phyloP scores from a whole-genome alignment of 2,113 vertebrate genomes.

The Paradoxurus hermaphroditus region DNA sequence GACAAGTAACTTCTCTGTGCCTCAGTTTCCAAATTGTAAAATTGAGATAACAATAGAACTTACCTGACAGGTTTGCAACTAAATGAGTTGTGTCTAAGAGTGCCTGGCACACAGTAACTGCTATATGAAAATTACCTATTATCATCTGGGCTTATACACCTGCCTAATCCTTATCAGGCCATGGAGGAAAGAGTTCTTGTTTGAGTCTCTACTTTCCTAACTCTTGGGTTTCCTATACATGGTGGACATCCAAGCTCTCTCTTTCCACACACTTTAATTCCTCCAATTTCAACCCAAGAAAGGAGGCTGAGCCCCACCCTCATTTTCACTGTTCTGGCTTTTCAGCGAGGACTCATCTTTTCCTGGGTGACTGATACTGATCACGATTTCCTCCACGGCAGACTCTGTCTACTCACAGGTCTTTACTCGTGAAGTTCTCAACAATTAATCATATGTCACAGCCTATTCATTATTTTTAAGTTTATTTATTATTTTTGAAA shows the following conservation, averaged over 20 bases:
- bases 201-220: constrained; percentile 1
- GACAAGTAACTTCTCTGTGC: neutral
- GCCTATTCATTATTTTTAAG: neutral
- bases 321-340: neutral
- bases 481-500: too few species aligned
- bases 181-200: neutral
- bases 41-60: neutral
- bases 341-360: neutral
- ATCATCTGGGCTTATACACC: neutral
- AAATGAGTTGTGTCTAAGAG: neutral
- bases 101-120: neutral
- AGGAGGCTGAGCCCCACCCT: neutral
- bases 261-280: constrained; percentile 33
- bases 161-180: neutral
- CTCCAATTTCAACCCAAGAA: neutral
- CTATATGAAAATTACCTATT: constrained; percentile 3
- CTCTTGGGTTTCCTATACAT: neutral
- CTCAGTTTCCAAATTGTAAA: neutral
- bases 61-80: neutral
- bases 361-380: neutral
- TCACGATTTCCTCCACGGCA: neutral
- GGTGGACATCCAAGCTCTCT: neutral
- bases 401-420: neutral
- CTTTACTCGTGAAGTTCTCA: neutral
- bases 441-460: neutral